Evolutionary conservation across 1,140 invertebrate genomes (phyloP), one percentile per base, ranked within the genome.

Genomic region (Pogonus chalceus): DNA sequence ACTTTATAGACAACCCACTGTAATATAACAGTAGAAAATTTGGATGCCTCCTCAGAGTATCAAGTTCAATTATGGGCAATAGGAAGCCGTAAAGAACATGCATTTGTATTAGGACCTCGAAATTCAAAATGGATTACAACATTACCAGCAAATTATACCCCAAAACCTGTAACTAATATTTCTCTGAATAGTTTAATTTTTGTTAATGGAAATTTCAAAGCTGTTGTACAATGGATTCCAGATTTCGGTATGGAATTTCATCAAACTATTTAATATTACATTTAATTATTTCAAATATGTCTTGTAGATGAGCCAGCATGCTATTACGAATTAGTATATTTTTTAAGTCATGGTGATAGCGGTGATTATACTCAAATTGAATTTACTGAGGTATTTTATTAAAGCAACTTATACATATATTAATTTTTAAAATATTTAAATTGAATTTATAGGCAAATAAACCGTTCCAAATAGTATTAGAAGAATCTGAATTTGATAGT

Each of bases 241-340:
- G 60, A 57, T 14, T 49, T 65, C 55, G 67, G 69, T 71, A 61
- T 60, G 20, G 23, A 49, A 47, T 0, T 16, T 21, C 9, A 35
- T 9, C 2, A 52, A 14, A 37, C 10, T 14, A 35, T 31, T 7
- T 7, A 7, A 31, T 14, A 31, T 14, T 7, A 31, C 26, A 16
- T 51, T 46, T 35, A 50, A 51, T 22, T 35, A 55, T 54, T 35
- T 50, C 22, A 51, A 48, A 14, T 37, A 53, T 58, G 2, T 53
- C 26, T 56, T 53, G 21, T 65, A 65, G 21, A 49, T 70, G 71
- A 71, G 58, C 60, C 47, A 0, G 64, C 62, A 39, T 73, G 71
- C 49, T 61, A 52, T 24, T 72, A 73, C 56, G 51, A 71, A 3
- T 22, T 71, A 7, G 49, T 65, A 10, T 55, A 54, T 3, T 68